phyloP scores from a whole-genome alignment of 2,888 invertebrate species.

The Globia sparganii region DNA sequence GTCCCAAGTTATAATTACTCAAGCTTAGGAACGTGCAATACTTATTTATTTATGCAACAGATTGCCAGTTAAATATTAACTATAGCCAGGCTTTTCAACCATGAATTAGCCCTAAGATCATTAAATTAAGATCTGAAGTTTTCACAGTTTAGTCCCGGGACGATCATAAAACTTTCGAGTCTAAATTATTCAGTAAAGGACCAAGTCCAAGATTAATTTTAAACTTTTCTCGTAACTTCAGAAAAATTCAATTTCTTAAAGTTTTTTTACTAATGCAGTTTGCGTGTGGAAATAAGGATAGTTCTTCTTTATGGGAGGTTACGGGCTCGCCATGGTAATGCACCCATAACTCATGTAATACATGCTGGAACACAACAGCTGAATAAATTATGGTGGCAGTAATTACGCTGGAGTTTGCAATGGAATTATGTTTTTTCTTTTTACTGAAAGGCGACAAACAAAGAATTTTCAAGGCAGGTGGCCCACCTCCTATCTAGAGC shows the following conservation, averaged over 20 bases:
- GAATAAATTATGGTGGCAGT: constrained; percentile 51
- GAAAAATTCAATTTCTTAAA: constrained; percentile 25
- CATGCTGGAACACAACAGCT: constrained; percentile 25
- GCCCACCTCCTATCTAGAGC: not conserved
- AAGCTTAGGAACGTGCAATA: constrained; percentile 8
- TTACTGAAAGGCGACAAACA: not conserved
- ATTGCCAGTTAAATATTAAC: constrained; percentile 6
- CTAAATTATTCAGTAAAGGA: constrained; percentile 26
- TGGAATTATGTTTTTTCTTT: not conserved
- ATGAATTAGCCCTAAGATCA: constrained; percentile 28
- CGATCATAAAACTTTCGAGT: constrained; percentile 33
- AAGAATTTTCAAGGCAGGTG: not conserved
- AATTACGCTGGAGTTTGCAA: constrained; percentile 18
- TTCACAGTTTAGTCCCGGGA: constrained; percentile 33
- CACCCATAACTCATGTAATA: constrained; percentile 52
- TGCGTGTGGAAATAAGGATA: constrained; percentile 38
- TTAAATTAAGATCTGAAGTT: constrained; percentile 51
- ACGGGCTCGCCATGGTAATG: constrained; percentile 43
- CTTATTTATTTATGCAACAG: constrained; percentile 24
- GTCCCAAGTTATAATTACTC: constrained; percentile 32
- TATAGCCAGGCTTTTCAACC: constrained; percentile 1
- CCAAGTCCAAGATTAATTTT: constrained; percentile 39
- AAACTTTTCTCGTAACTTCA: constrained; percentile 34
- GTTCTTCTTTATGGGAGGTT: constrained; percentile 33
- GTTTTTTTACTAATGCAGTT: constrained; percentile 43